Evolutionary conservation across 1,140 invertebrate genomes (phyloP), one percentile per base, ranked within the genome.

Genomic region (Temnothorax longispinosus): DNA sequence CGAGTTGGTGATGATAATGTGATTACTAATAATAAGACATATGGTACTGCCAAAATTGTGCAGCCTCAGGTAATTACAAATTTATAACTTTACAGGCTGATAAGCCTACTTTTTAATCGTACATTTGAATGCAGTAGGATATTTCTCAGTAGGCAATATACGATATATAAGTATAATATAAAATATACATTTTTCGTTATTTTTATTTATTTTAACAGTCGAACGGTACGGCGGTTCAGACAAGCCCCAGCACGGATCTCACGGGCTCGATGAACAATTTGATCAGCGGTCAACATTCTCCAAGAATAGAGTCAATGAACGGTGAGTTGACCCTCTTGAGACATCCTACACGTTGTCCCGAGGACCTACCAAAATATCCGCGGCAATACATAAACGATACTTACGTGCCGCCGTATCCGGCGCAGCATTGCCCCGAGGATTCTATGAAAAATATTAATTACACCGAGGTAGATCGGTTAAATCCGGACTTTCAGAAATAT

Each of bases 11-110:
- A 93, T 65, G 95, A 96, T 88, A 94, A 93, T 92, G 91, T 95
- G 65, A 94, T 95, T 91, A 92, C 94, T 82, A 94, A 94, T 92
- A 95, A 94, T 87, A 96, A 96, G 89, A 95, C 95, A 77, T 97
- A 96, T 91, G 96, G 96, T 80, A 95, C 95, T 85, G 95, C 96
- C 13, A 96, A 96, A 93, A 95, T 94, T 72, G 91, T 94, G n/a
- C 96, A 95, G 86, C 95, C 95, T 84, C 94, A 95, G 93, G 96
- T 96, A 94, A 72, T 69, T 62, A 8, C 35, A 47, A 74, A 27
- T 27, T 86, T 58, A 6, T 18, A 86, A 58, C 13, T 56, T 62
- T 58, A 18, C 32, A 72, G 41, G 64, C 76, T 35, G 18, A 5
- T 47, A 85, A 82, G 27, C 27, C 27, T 27, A 27, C 27, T 27